phyloP scores from a whole-genome alignment of 1,140 invertebrate genomes.

The Drosophila busckii region DNA sequence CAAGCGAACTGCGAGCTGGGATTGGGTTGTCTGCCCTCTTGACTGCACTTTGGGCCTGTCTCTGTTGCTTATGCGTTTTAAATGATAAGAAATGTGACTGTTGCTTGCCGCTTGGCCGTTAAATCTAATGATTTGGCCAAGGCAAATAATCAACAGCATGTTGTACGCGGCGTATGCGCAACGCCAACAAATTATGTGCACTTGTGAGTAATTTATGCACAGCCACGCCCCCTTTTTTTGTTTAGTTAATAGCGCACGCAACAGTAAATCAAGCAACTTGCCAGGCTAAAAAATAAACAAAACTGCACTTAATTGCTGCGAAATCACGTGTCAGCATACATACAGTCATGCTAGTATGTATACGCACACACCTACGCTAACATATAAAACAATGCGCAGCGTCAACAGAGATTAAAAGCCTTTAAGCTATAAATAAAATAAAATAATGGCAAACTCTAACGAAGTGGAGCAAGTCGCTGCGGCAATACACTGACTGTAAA shows the following conservation, averaged over 20 bases:
- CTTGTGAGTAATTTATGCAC: conserved; percentile 27
- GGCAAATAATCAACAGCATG: not conserved
- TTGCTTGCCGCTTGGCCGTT: conserved; percentile 40
- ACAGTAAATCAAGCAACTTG: conserved; percentile 24
- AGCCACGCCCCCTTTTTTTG: conserved; percentile 44
- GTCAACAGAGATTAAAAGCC: too few species aligned
- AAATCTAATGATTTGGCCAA: conserved; percentile 5
- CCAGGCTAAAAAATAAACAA: conserved; percentile 16
- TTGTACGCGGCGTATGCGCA: conserved; percentile 54
- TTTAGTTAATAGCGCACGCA: conserved; percentile 49
- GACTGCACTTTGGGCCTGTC: conserved; percentile 42
- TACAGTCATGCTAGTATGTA: not conserved
- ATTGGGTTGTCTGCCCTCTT: conserved; percentile 14
- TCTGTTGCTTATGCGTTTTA: conserved; percentile 59
- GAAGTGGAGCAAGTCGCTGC: too few species aligned
- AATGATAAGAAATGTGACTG: conserved; percentile 62
- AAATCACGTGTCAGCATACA: conserved; percentile 57
- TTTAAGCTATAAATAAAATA: too few species aligned
- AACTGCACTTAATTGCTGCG: conserved; percentile 46
- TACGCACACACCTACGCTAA: too few species aligned
- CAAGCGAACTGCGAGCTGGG: conserved; percentile 27
- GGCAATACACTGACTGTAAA: too few species aligned
- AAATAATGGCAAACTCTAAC: too few species aligned
- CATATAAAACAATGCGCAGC: too few species aligned
- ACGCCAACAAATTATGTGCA: conserved; percentile 58